Percentiles rank a stretch among this genome's conserved stretches.
Conservation (phyloP, 2,797 vertebrate genomes). For the Eulemur mongoz region DNA sequence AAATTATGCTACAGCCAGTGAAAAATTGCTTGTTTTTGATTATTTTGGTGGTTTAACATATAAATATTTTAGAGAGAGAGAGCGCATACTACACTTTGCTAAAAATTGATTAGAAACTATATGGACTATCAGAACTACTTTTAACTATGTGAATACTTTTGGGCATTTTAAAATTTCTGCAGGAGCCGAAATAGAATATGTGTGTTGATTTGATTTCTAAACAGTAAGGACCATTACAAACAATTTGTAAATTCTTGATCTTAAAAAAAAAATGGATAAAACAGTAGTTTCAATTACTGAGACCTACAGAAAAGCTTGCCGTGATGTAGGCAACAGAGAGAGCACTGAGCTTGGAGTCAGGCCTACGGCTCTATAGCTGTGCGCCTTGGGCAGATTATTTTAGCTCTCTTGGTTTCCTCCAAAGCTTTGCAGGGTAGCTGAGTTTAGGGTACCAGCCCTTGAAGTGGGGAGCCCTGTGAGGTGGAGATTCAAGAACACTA, state of each 20-base stretch:
- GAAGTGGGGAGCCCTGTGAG: not conserved
- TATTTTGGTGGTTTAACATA: not conserved
- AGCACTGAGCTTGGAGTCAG: not conserved
- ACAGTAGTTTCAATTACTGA: not conserved
- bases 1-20: not conserved
- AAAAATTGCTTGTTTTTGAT: not conserved
- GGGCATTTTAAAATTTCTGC: constrained; percentile 24
- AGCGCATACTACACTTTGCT: not conserved
- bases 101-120: not conserved
- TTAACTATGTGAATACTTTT: not conserved
- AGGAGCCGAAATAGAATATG: not conserved
- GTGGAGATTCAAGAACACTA: not conserved
- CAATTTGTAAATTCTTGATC: not conserved
- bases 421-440: not conserved
- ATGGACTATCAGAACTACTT: not conserved
- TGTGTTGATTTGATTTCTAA: constrained; percentile 9
- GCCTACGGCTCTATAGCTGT: not conserved
- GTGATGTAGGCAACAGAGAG: not conserved
- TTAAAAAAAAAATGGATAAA: not conserved
- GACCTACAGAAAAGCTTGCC: not conserved
- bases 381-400: not conserved
- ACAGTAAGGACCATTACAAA: not conserved
- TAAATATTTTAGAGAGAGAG: not conserved
- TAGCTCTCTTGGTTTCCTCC: not conserved
- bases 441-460: not conserved